Conservation (phyloP, 1,140 invertebrate species). For the Chironomus striatipennis region DNA sequence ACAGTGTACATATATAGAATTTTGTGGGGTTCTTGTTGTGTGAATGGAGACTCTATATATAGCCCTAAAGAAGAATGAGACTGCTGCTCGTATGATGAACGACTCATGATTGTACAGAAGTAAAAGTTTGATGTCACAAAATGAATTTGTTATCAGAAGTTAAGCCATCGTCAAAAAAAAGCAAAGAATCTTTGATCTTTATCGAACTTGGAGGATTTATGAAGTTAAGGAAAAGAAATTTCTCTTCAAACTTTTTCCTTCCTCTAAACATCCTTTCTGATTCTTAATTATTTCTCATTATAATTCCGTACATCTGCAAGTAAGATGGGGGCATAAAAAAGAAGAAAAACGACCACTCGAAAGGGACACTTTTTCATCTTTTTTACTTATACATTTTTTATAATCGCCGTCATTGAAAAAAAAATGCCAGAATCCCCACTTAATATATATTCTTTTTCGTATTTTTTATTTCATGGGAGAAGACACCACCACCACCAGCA, state of each 20-base stretch:
- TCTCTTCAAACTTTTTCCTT: neutral
- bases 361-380: neutral
- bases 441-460: neutral
- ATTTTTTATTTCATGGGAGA: neutral
- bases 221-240: too few relatives aligned
- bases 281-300: neutral
- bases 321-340: neutral
- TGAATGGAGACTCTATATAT: neutral
- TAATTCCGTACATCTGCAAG: neutral
- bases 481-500: neutral
- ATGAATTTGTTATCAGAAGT: neutral
- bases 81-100: neutral
- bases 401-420: constrained; percentile 2
- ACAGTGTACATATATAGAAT: neutral
- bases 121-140: neutral
- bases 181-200: neutral
- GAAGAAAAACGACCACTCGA: neutral
- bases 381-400: neutral
- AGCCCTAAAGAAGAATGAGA: neutral
- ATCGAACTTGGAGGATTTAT: neutral
- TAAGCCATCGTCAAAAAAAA: neutral
- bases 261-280: neutral
- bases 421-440: constrained; percentile 3
- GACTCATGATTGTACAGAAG: neutral
- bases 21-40: neutral